phyloP scores from a whole-genome alignment of 2,797 vertebrate species.

The Pristis pectinata region DNA sequence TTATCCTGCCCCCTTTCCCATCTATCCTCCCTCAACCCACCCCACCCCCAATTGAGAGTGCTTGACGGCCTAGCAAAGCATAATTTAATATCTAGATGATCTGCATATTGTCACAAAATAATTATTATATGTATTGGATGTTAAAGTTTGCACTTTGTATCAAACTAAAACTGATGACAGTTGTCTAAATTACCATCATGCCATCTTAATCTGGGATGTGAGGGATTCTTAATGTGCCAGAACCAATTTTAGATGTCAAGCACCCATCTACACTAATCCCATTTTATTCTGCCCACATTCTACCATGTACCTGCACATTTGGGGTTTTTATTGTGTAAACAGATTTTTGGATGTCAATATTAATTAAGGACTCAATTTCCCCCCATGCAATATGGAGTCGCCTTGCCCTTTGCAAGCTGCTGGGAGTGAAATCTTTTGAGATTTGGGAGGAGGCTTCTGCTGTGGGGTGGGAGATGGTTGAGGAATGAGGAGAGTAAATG shows the following conservation, averaged over 20 bases:
- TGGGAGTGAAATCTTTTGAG: not conserved
- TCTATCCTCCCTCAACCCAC: not conserved
- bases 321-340: too few relatives aligned
- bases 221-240: not conserved
- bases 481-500: too few relatives aligned
- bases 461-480: too few relatives aligned
- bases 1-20: not conserved
- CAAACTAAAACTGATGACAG: not conserved
- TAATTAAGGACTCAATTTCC: too few relatives aligned
- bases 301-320: too few relatives aligned
- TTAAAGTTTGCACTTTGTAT: not conserved
- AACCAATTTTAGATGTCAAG: not conserved
- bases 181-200: not conserved
- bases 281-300: too few relatives aligned
- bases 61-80: too few relatives aligned
- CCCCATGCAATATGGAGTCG: not conserved
- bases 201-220: not conserved
- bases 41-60: too few relatives aligned
- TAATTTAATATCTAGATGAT: too few relatives aligned
- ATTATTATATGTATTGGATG: not conserved
- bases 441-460: not conserved
- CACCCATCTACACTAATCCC: too few relatives aligned
- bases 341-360: too few relatives aligned
- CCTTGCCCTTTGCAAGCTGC: too few relatives aligned
- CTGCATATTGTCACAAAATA: not conserved